Conservation (phyloP, 2,888 invertebrate genomes). For the Callosobruchus maculatus region DNA sequence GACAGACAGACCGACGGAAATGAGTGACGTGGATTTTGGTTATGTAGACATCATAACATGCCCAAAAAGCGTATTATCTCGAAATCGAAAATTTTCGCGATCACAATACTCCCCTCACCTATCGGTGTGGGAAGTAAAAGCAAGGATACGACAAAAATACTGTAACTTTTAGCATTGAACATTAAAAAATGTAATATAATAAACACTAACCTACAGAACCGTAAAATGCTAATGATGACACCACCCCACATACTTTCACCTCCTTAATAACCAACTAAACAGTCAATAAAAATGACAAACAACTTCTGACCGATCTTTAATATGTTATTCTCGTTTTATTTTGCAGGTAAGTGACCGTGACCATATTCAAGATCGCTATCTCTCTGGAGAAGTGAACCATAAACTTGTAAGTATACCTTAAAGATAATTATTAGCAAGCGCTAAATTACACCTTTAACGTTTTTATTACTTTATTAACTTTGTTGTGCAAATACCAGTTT, state of each 20-base stretch:
- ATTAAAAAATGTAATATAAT: too few relatives aligned
- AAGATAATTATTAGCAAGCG: not conserved
- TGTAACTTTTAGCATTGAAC: too few relatives aligned
- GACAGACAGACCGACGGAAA: too few relatives aligned
- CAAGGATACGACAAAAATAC: too few relatives aligned
- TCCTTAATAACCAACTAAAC: not conserved
- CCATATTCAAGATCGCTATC: not conserved
- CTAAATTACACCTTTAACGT: not conserved
- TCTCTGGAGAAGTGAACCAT: not conserved
- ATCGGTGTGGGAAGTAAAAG: too few relatives aligned
- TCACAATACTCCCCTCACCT: too few relatives aligned
- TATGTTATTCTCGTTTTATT: not conserved
- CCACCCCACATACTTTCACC: not conserved
- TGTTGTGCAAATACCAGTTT: not conserved
- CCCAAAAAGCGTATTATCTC: too few relatives aligned
- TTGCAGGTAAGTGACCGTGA: not conserved
- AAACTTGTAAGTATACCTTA: not conserved
- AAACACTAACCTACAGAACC: not conserved
- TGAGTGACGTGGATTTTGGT: too few relatives aligned
- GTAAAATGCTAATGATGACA: not conserved
- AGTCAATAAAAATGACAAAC: not conserved
- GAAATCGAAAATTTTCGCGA: too few relatives aligned
- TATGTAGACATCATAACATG: too few relatives aligned
- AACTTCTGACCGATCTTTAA: not conserved
- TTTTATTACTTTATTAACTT: not conserved